phyloP scores from a whole-genome alignment of 2,888 invertebrate genomes.

The Leptopterna dolabrata region DNA sequence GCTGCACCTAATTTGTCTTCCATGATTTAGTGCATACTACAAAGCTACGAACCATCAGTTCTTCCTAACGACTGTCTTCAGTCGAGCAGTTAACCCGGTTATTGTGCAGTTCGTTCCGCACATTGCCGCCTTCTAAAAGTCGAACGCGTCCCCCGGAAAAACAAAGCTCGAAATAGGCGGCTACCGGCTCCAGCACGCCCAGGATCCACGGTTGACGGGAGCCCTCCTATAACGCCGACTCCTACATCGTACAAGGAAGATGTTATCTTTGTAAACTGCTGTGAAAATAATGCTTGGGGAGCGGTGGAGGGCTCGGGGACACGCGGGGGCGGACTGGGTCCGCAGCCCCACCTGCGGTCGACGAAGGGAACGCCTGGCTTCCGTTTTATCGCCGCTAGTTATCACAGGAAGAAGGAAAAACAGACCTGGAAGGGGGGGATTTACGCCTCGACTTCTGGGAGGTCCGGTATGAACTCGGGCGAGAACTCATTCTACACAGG shows the following conservation, averaged over 20 bases:
- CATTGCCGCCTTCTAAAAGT: background rate
- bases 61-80: background rate
- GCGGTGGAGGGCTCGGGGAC: background rate
- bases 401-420: slow-evolving; percentile 20
- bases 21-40: too few relatives aligned
- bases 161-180: background rate
- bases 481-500: too few relatives aligned
- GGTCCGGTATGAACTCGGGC: background rate
- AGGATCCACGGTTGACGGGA: background rate
- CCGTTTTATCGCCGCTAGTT: background rate
- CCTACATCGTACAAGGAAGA: background rate
- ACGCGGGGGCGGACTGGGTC: background rate
- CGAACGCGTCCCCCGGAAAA: background rate
- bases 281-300: background rate
- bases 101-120: background rate
- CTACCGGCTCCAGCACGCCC: background rate
- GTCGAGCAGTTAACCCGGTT: background rate
- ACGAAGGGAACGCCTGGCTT: background rate
- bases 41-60: too few relatives aligned
- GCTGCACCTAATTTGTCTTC: too few relatives aligned
- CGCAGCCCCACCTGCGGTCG: background rate
- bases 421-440: background rate
- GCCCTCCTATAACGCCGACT: background rate
- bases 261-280: background rate
- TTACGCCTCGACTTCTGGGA: slow-evolving; percentile 26